Conservation (phyloP, 2,888 invertebrate species). For the Acleris cristana region DNA sequence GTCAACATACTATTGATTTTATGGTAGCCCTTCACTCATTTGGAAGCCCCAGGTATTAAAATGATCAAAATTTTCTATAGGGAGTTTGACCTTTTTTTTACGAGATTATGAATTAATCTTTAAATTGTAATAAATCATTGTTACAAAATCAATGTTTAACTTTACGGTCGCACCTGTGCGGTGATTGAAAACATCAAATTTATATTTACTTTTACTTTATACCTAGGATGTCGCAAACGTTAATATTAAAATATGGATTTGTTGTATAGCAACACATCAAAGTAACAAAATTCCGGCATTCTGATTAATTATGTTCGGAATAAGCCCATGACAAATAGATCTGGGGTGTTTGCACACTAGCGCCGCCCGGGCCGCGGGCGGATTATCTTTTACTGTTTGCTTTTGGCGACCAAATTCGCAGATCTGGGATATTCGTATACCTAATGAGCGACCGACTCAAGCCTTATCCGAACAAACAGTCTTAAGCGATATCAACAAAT, state of each 20-base stretch:
- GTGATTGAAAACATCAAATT: background rate
- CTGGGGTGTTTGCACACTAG: conserved; percentile 25
- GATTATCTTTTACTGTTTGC: conserved; percentile 33
- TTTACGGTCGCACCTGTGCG: background rate
- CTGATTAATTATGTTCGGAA: conserved; percentile 34
- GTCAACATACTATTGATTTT: too few species aligned
- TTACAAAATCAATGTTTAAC: background rate
- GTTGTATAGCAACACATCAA: conserved; percentile 5
- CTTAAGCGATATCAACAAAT: background rate
- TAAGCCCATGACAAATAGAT: conserved; percentile 34
- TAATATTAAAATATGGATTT: background rate
- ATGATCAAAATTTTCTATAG: too few species aligned
- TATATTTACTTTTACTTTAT: background rate
- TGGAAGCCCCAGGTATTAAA: too few species aligned
- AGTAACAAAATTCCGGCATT: conserved; percentile 14
- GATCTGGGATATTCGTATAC: conserved; percentile 7
- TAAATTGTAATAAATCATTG: background rate
- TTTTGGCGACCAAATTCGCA: conserved; percentile 16
- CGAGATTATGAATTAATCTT: too few species aligned
- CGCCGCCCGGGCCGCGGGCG: conserved; percentile 6
- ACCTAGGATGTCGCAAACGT: background rate
- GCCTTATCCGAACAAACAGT: conserved; percentile 20
- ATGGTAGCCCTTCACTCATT: too few species aligned
- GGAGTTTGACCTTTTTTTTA: too few species aligned
- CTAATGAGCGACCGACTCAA: conserved; percentile 10